phyloP scores from a whole-genome alignment of 2,888 invertebrate genomes.

The Bedellia somnulentella region DNA sequence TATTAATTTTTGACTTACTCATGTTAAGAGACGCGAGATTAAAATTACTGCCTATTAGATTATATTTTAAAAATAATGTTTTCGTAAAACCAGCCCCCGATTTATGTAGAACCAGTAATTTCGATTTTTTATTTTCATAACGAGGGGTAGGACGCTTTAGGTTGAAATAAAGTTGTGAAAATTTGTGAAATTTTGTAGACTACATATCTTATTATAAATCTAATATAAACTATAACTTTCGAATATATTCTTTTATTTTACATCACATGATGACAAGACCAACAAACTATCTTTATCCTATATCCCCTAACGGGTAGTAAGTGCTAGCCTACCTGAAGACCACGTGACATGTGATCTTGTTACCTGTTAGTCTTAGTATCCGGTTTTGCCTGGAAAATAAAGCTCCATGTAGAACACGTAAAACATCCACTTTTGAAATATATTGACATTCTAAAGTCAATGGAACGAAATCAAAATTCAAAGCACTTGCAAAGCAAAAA shows the following conservation, averaged over 20 bases:
- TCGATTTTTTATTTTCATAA: slow-evolving; percentile 60
- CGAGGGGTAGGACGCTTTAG: slow-evolving; percentile 60
- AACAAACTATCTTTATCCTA: neutral
- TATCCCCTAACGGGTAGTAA: too few relatives aligned
- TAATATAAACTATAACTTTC: slow-evolving; percentile 63
- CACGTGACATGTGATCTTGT: too few relatives aligned
- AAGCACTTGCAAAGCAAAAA: too few relatives aligned
- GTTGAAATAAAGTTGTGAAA: slow-evolving; percentile 62
- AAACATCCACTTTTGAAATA: too few relatives aligned
- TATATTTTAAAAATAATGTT: slow-evolving; percentile 59
- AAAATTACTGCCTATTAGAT: slow-evolving; percentile 55
- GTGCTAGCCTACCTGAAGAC: too few relatives aligned
- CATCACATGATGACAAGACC: neutral
- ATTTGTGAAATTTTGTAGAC: slow-evolving; percentile 63
- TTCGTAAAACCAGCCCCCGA: slow-evolving; percentile 49
- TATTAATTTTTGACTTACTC: slow-evolving; percentile 57
- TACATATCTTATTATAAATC: slow-evolving; percentile 63
- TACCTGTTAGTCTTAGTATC: too few relatives aligned
- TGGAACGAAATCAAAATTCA: too few relatives aligned
- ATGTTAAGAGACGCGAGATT: slow-evolving; percentile 46
- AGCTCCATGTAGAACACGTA: too few relatives aligned
- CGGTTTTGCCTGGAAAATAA: too few relatives aligned
- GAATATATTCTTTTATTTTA: slow-evolving; percentile 39
- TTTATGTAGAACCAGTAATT: slow-evolving; percentile 52
- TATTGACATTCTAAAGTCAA: too few relatives aligned